Conservation (phyloP, 1,140 invertebrate species). For the Eumaeus atala region DNA sequence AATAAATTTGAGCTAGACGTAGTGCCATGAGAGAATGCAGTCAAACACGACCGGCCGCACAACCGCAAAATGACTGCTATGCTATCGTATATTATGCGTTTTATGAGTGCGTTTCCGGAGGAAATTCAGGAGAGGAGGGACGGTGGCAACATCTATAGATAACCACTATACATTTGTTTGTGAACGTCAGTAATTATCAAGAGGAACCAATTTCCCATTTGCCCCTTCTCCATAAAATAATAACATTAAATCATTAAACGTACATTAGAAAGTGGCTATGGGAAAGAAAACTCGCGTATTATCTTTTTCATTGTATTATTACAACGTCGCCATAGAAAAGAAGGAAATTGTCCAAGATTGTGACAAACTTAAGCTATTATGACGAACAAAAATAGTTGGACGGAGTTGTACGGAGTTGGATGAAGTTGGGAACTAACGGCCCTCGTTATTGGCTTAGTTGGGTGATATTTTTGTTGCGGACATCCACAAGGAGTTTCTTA, state of each 20-base stretch:
- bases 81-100: too few relatives aligned
- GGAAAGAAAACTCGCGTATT: neutral
- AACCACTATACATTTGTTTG: too few relatives aligned
- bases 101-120: too few relatives aligned
- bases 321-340: constrained; percentile 8
- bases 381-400: constrained; percentile 59
- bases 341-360: constrained; percentile 4
- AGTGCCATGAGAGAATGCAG: too few relatives aligned
- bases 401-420: constrained; percentile 38
- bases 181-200: too few relatives aligned
- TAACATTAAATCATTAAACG: neutral
- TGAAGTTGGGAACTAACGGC: constrained; percentile 44
- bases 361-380: constrained; percentile 60
- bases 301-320: neutral
- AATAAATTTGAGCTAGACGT: too few relatives aligned
- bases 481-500: constrained; percentile 45
- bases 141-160: too few relatives aligned
- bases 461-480: constrained; percentile 55
- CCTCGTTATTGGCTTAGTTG: constrained; percentile 64
- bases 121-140: too few relatives aligned
- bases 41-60: too few relatives aligned
- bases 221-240: neutral
- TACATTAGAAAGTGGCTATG: neutral
- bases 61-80: too few relatives aligned
- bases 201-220: too few relatives aligned